These are phyloP conservation scores for Apamea monoglypha DNA, from an alignment of 2,888 invertebrate genomes.

Conservation along the genomic window DNA sequence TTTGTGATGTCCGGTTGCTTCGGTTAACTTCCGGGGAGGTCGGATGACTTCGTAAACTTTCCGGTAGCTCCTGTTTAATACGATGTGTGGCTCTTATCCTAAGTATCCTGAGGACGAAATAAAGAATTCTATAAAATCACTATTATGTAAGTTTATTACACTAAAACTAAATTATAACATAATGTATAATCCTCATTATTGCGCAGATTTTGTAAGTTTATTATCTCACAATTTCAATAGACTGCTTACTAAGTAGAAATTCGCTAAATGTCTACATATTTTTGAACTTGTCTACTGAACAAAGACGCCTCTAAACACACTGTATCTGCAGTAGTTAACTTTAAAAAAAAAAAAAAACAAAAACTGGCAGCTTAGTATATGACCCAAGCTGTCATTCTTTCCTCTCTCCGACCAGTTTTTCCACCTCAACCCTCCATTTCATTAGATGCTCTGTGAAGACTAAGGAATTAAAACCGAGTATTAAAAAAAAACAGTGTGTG, in stretches of 20 bases:
- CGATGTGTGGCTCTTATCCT: slow-evolving; percentile 65
- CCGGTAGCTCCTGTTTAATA: slow-evolving; percentile 40
- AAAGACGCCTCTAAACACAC: not conserved
- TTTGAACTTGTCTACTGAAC: not conserved
- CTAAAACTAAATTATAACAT: not conserved
- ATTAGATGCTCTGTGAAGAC: too few relatives aligned
- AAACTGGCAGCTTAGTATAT: not conserved
- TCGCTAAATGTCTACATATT: not conserved
- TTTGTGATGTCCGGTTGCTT: slow-evolving; percentile 6
- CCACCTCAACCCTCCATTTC: too few relatives aligned
- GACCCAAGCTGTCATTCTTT: too few relatives aligned
- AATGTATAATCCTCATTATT: not conserved
- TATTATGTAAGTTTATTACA: too few relatives aligned
- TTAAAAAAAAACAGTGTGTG: too few relatives aligned
- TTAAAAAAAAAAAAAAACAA: too few relatives aligned
- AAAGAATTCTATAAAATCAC: not conserved
- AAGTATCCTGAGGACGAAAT: slow-evolving; percentile 68
- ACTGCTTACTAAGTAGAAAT: not conserved
- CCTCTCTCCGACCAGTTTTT: too few relatives aligned
- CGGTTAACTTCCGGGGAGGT: slow-evolving; percentile 37
- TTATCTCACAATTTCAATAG: not conserved
- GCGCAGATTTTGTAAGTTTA: not conserved
- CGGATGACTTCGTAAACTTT: slow-evolving; percentile 35
- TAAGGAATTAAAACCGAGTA: too few relatives aligned
- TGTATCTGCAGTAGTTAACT: not conserved